phyloP scores from a whole-genome alignment of 2,888 invertebrate species.

The Euproctis similis region DNA sequence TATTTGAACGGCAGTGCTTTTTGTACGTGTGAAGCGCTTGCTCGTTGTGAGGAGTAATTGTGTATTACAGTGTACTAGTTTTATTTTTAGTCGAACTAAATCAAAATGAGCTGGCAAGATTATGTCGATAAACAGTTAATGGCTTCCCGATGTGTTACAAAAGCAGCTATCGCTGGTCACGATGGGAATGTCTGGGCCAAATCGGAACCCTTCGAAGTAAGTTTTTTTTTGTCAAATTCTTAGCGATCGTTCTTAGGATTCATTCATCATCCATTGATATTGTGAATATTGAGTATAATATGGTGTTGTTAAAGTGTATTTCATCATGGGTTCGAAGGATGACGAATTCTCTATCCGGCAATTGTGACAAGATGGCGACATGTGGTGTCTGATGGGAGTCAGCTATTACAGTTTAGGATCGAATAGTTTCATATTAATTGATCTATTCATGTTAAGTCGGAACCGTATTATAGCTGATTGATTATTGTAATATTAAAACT shows the following conservation, averaged over 20 bases:
- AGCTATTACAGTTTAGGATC: too few relatives aligned
- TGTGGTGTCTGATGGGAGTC: too few relatives aligned
- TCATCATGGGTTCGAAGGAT: conserved; percentile 34
- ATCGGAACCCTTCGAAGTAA: conserved; percentile 95
- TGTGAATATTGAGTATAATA: too few relatives aligned
- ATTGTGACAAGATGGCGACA: conserved; percentile 75
- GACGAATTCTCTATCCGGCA: conserved; percentile 61
- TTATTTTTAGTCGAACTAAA: conserved; percentile 70
- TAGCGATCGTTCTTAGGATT: too few relatives aligned
- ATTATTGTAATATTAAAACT: too few relatives aligned
- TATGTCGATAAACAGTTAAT: conserved; percentile 97
- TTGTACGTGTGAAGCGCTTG: conserved; percentile 75
- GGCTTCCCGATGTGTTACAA: conserved; percentile 95
- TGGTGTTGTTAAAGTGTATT: conserved; percentile 30
- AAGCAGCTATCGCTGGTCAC: conserved; percentile 96
- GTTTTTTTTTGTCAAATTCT: conserved; percentile 60
- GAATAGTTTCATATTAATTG: too few relatives aligned
- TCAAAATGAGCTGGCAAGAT: conserved; percentile 98
- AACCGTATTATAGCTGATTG: too few relatives aligned
- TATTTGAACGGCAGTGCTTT: conserved; percentile 74
- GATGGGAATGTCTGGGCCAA: conserved; percentile 97
- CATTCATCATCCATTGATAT: conserved; percentile 52
- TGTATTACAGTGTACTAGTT: conserved; percentile 72
- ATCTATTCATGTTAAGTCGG: too few relatives aligned
- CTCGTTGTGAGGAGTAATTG: conserved; percentile 69